Base-by-base conservation (phyloP, 2,888 invertebrate genomes). In the Scaptomyza parva region DNA sequence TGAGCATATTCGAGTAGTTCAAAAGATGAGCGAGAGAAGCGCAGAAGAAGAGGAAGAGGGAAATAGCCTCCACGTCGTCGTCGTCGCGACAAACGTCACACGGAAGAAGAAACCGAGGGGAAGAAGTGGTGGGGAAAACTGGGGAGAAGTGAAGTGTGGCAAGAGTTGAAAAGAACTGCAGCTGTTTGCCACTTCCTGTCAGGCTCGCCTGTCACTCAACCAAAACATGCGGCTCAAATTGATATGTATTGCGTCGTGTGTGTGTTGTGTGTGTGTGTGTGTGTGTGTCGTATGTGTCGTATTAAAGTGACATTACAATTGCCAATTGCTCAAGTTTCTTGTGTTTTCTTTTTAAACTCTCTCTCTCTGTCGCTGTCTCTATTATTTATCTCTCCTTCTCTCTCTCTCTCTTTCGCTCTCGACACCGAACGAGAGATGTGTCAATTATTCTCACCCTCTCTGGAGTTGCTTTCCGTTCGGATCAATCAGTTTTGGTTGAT, bases 121-220 rank as follows among this genome's bases (percentile, higher is more conserved):
- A 28, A 9, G 9, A 28, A 8, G 26, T 6, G 2, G 24, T 2
- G 11, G 11, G 26, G 14, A 44, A 17, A n/a, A n/a, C n/a, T n/a
- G 9, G n/a, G n/a, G n/a, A n/a, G n/a, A 28, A 8, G 26, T 6
- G 2, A n/a, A n/a, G 24, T 2, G 11, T 11, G 26, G 14, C n/a
- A n/a, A n/a, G 26, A 17, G 7, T 26, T 17, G 30, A 33, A 18
- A 64, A 41, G 62, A 70, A 69, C 70, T 82, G 79, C 86, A 80
- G 82, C 78, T 78, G 79, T 39, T 78, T 80, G 82, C 82, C 82
- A 81, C 70, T 72, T 78, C 45, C 82, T 71, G 72, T 76, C 85
- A 74, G 64, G n/a, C n/a, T n/a, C n/a, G n/a, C n/a, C 74, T 72
- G 72, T 59, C 72, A 59, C 22, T 69, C 51, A 12, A 7, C 14